Percentiles rank a stretch among this genome's conserved stretches.
phyloP scores from a whole-genome alignment of 2,797 vertebrate genomes.

The Parauchenoglanis ngamensis region DNA sequence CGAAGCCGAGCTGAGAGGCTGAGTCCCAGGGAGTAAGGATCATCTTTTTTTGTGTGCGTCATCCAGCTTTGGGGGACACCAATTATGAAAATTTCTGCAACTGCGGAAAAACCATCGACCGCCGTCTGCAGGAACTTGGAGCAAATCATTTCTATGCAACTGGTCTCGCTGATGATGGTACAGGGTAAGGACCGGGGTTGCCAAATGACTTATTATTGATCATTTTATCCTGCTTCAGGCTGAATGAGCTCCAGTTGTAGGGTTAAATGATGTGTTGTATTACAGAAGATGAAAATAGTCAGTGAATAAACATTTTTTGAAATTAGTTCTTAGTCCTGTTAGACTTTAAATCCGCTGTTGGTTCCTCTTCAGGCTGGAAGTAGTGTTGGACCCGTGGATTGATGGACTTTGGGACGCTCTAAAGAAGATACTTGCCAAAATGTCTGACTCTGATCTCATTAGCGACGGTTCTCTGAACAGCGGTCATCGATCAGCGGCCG shows the following conservation, averaged over 20 bases:
- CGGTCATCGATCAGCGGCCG: conserved; percentile 25
- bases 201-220: neutral
- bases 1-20: neutral
- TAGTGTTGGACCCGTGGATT: conserved; percentile 95
- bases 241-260: neutral
- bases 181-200: conserved; percentile 80
- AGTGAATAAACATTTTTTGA: too few species aligned
- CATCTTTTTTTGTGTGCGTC: conserved; percentile 11
- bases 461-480: conserved; percentile 22
- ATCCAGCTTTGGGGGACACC: conserved; percentile 90
- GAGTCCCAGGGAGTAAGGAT: neutral
- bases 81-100: conserved; percentile 96
- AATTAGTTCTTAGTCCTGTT: neutral
- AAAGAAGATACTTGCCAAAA: conserved; percentile 71
- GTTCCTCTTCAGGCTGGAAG: conserved; percentile 79
- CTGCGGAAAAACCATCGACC: conserved; percentile 90
- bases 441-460: conserved; percentile 65
- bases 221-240: neutral
- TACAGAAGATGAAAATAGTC: neutral
- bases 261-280: neutral
- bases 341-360: neutral
- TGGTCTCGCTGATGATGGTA: conserved; percentile 91
- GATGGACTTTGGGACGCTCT: conserved; percentile 90
- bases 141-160: conserved; percentile 87
- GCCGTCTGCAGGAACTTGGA: conserved; percentile 85